These are phyloP conservation scores for Myodes glareolus DNA, from an alignment of 2,113 vertebrate genomes.

Conservation along the genomic window DNA sequence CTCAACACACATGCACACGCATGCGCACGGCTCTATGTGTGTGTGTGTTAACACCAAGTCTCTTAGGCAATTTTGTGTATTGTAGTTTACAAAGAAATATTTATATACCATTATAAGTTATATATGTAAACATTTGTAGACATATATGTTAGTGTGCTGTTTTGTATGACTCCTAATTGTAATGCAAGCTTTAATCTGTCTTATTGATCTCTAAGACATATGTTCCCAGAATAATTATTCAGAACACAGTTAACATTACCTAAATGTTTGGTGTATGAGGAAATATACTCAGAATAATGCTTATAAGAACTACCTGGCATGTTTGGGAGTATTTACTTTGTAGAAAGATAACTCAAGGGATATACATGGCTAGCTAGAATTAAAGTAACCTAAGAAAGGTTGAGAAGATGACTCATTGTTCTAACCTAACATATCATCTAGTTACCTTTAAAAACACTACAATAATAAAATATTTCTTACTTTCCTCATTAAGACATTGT, in stretches of 20 bases:
- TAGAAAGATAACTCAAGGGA: neutral
- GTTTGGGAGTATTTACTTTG: neutral
- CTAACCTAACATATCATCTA: neutral
- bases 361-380: neutral
- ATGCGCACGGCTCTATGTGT: neutral
- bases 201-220: neutral
- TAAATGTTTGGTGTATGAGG: neutral
- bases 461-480: neutral
- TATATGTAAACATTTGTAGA: neutral
- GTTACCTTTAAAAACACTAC: neutral
- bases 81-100: neutral
- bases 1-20: neutral
- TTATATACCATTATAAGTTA: neutral
- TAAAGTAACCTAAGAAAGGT: neutral
- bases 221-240: neutral
- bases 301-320: neutral
- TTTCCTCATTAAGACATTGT: neutral
- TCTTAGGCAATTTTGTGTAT: neutral
- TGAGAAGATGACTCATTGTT: neutral
- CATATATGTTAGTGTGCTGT: neutral
- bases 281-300: neutral
- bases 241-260: neutral
- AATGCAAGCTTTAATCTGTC: neutral
- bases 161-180: neutral
- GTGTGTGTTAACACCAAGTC: neutral